These are phyloP conservation scores for Cistogaster globosa DNA, from an alignment of 2,888 invertebrate species.

Conservation along the genomic window DNA sequence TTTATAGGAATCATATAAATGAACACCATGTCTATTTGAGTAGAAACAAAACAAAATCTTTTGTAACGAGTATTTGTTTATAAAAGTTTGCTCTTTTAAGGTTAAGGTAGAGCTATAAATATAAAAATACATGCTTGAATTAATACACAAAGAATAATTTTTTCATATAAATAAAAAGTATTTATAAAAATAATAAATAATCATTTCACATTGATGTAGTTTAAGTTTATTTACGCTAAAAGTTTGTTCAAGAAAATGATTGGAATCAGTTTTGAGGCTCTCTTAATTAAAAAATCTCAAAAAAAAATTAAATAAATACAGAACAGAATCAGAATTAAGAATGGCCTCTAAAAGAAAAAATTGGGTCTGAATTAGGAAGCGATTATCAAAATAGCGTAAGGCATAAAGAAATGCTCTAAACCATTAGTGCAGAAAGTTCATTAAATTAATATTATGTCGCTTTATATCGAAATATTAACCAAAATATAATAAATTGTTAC, in stretches of 20 bases:
- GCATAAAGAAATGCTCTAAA: too few relatives aligned
- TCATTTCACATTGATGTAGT: slow-evolving; percentile 19
- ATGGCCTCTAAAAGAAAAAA: too few relatives aligned
- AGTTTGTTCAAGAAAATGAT: background rate
- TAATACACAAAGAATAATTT: slow-evolving; percentile 33
- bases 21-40: background rate
- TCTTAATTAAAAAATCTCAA: too few relatives aligned
- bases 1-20: slow-evolving; percentile 3
- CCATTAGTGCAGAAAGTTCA: too few relatives aligned
- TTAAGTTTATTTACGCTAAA: background rate
- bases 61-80: background rate
- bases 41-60: slow-evolving; percentile 11
- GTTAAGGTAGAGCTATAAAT: slow-evolving; percentile 13
- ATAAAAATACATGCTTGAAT: slow-evolving; percentile 28
- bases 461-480: too few relatives aligned
- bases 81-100: background rate
- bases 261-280: too few relatives aligned
- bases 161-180: slow-evolving; percentile 45
- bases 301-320: too few relatives aligned
- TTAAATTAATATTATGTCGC: too few relatives aligned
- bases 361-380: too few relatives aligned
- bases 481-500: too few relatives aligned
- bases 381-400: too few relatives aligned
- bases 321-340: too few relatives aligned
- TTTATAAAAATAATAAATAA: slow-evolving; percentile 51